Conservation (phyloP, 2,797 vertebrate genomes). For the Eulemur mongoz region DNA sequence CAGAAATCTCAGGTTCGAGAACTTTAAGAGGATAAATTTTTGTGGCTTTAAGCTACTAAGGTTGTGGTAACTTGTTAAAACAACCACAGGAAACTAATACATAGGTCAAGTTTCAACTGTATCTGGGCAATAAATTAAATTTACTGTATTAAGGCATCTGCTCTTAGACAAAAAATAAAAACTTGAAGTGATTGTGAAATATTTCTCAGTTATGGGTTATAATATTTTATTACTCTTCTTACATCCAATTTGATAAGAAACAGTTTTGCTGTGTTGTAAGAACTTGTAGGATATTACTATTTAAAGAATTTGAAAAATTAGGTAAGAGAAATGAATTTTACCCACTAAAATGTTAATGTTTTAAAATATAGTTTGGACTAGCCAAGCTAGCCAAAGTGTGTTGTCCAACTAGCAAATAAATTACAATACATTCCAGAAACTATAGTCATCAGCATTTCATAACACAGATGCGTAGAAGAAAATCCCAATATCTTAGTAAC, state of each 20-base stretch:
- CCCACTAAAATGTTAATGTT: conserved; percentile 8
- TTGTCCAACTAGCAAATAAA: conserved; percentile 18
- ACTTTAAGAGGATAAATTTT: not conserved
- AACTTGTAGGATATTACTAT: not conserved
- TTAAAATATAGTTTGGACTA: not conserved
- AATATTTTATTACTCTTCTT: conserved; percentile 8
- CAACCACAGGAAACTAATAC: conserved; percentile 9
- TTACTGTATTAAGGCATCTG: not conserved
- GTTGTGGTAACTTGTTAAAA: not conserved
- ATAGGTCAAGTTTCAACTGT: conserved; percentile 26
- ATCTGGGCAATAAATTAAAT: conserved; percentile 33
- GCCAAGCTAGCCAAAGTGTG: not conserved
- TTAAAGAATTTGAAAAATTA: conserved; percentile 46
- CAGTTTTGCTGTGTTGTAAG: not conserved
- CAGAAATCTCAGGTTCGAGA: not conserved
- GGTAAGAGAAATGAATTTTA: not conserved
- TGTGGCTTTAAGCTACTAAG: not conserved
- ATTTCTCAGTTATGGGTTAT: not conserved
- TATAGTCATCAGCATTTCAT: conserved; percentile 53
- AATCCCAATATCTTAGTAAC: conserved; percentile 48
- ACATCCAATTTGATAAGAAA: not conserved
- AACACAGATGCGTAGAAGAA: conserved; percentile 54
- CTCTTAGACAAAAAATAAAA: not conserved
- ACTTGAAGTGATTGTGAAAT: not conserved
- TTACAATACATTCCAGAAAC: conserved; percentile 19